phyloP scores from a whole-genome alignment of 2,797 vertebrate genomes.

The Chaetophractus vellerosus region DNA sequence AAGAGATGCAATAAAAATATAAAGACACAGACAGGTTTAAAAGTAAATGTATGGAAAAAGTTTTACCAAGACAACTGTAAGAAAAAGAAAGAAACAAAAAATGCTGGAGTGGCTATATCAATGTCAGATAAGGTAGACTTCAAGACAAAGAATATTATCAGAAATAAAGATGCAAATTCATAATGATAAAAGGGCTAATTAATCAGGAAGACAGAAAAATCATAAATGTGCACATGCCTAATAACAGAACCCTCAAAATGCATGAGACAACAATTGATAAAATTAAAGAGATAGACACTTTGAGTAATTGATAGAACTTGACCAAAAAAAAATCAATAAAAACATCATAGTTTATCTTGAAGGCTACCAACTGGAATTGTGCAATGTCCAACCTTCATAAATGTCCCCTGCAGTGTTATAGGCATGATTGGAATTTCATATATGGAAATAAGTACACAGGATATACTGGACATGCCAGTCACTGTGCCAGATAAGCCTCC shows the following conservation, averaged over 20 bases:
- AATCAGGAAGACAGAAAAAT: background rate
- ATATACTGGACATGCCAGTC: background rate
- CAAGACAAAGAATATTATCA: constrained; percentile 15
- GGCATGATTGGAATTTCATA: background rate
- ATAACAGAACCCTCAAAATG: background rate
- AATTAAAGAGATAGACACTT: constrained; percentile 39
- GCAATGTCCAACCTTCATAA: background rate
- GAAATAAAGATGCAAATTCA: constrained; percentile 39
- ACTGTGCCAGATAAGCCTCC: background rate
- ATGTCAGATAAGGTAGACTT: background rate
- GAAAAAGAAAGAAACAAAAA: background rate
- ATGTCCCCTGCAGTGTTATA: background rate
- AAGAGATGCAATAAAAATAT: background rate
- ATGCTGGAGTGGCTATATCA: background rate
- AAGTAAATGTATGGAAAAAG: constrained; percentile 35
- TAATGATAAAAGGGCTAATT: constrained; percentile 20
- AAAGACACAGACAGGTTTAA: background rate
- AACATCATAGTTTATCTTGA: background rate
- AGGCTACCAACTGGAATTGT: background rate
- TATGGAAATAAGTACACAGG: background rate
- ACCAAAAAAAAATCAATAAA: background rate
- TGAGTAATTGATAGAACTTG: background rate
- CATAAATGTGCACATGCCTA: background rate
- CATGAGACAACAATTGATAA: background rate
- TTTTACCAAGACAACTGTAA: background rate